phyloP scores from a whole-genome alignment of 2,888 invertebrate genomes.

The Chymomyza amoena region DNA sequence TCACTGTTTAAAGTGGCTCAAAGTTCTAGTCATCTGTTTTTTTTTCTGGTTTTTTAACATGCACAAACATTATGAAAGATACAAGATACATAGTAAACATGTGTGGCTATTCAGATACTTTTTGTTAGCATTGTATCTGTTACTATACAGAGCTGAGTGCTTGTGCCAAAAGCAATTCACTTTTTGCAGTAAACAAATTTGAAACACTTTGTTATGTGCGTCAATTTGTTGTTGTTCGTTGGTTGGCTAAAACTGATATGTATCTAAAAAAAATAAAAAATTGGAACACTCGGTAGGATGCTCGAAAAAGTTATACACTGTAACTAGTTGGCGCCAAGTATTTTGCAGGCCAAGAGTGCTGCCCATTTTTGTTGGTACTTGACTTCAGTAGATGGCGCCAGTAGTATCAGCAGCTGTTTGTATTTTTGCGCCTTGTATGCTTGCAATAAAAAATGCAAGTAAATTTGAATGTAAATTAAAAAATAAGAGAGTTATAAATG shows the following conservation, averaged over 20 bases:
- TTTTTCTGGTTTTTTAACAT: background rate
- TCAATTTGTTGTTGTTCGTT: conserved; percentile 25
- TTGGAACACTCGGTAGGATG: no score
- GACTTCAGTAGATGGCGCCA: no score
- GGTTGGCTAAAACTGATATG: conserved; percentile 30
- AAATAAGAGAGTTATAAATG: no score
- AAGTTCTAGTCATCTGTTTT: conserved; percentile 20
- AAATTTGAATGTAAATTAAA: no score
- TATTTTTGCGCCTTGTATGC: no score
- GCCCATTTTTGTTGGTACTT: no score
- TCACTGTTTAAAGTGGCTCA: background rate
- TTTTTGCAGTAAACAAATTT: conserved; percentile 60
- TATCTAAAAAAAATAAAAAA: background rate
- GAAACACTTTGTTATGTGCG: conserved; percentile 63
- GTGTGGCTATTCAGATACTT: background rate
- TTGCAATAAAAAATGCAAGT: no score
- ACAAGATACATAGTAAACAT: background rate
- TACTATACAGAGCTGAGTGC: background rate
- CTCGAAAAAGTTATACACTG: no score
- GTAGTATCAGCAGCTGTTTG: no score
- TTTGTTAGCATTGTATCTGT: background rate
- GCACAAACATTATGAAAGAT: background rate
- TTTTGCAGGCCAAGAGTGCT: no score
- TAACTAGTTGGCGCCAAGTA: no score
- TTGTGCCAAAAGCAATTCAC: background rate